These are phyloP conservation scores for Tipula helvola DNA, from an alignment of 2,888 invertebrate species.

Conservation along the genomic window DNA sequence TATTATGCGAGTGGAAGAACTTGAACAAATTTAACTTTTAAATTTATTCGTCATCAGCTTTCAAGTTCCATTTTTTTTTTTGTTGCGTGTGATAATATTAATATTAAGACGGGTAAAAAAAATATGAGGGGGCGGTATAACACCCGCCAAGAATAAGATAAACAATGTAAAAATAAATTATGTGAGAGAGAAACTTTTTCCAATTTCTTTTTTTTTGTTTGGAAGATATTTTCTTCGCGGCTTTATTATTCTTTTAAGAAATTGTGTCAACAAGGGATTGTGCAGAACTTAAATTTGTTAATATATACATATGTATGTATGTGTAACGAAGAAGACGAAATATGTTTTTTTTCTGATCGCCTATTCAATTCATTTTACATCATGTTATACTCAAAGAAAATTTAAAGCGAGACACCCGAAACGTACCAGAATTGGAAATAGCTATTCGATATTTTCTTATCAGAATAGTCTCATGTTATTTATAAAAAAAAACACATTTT, in stretches of 20 bases:
- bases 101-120: neutral
- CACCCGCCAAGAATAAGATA: neutral
- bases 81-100: neutral
- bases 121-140: neutral
- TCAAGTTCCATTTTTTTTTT: neutral
- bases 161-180: neutral
- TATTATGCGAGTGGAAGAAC: neutral
- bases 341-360: neutral
- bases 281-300: neutral
- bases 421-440: neutral
- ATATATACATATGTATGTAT: neutral
- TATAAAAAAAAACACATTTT: neutral
- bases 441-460: neutral
- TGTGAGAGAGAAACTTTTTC: neutral
- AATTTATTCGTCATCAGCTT: neutral
- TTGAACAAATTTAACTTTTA: neutral
- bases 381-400: neutral
- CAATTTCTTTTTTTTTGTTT: neutral
- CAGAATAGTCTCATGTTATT: neutral
- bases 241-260: neutral
- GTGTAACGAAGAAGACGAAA: neutral
- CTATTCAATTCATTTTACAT: neutral
- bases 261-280: neutral
- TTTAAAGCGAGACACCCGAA: neutral
- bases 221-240: neutral